A percentile compares a stretch with the other conserved stretches of the same genome.
Conservation (phyloP, 2,113 vertebrate species). For the Rhipidura dahli region DNA sequence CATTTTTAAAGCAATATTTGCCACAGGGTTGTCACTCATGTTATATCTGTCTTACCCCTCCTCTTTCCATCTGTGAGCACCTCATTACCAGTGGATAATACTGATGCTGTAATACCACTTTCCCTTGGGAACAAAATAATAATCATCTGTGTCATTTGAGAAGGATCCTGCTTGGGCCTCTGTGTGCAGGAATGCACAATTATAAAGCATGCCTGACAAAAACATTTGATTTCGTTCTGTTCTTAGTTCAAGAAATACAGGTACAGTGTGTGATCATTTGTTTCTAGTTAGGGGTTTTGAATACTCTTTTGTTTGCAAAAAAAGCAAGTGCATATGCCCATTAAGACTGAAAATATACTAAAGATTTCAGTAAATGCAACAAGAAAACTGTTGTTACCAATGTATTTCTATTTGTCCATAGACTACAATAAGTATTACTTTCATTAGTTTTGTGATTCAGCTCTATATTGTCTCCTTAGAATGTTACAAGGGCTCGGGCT, state of each 20-base stretch:
- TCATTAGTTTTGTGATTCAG: background rate
- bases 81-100: slow-evolving; percentile 50
- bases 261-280: background rate
- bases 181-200: background rate
- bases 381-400: background rate
- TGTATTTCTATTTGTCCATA: background rate
- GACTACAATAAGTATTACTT: background rate
- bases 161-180: background rate
- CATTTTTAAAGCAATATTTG: slow-evolving; percentile 52
- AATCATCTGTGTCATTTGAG: background rate
- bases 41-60: slow-evolving; percentile 9
- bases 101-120: slow-evolving; percentile 13
- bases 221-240: background rate
- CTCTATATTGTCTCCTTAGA: background rate
- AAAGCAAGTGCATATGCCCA: background rate
- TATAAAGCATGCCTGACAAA: background rate
- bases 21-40: slow-evolving; percentile 41
- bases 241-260: background rate
- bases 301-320: background rate
- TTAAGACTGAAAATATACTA: background rate
- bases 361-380: background rate
- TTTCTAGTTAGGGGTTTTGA: background rate
- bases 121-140: slow-evolving; percentile 44
- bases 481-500: background rate
- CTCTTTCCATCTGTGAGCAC: slow-evolving; percentile 34